A percentile compares a stretch with the other conserved stretches of the same genome.
Conservation (phyloP, 2,797 vertebrate species). For the Notolabrus celidotus region DNA sequence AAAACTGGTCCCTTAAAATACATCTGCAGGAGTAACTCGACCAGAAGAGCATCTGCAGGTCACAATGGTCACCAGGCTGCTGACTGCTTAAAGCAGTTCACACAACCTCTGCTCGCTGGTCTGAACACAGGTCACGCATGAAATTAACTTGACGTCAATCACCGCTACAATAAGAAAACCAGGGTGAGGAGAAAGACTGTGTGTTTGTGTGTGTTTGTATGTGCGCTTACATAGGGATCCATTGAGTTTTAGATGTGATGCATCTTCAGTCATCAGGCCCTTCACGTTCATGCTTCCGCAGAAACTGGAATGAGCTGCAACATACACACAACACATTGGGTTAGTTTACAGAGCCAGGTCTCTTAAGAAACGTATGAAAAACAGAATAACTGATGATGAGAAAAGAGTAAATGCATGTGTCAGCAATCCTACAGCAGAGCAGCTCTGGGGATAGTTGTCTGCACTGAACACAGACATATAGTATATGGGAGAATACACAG, state of each 20-base stretch:
- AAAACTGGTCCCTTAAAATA: constrained; percentile 9
- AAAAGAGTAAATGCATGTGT: constrained; percentile 26
- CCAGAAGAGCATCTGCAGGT: constrained; percentile 36
- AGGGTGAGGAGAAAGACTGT: background rate
- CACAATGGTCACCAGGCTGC: constrained; percentile 44
- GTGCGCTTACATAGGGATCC: constrained; percentile 91
- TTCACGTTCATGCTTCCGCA: constrained; percentile 90
- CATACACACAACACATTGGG: constrained; percentile 56
- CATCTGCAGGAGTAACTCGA: background rate
- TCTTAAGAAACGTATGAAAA: background rate
- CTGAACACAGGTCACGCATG: constrained; percentile 60
- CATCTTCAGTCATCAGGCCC: constrained; percentile 87
- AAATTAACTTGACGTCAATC: constrained; percentile 69
- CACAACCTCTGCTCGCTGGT: constrained; percentile 64
- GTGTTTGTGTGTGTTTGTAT: constrained; percentile 18
- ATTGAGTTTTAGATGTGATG: constrained; percentile 83
- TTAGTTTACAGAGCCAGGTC: constrained; percentile 29
- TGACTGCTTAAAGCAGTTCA: constrained; percentile 57
- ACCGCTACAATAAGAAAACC: constrained; percentile 3
- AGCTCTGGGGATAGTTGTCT: background rate
- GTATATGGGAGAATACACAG: background rate
- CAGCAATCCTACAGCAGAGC: constrained; percentile 29
- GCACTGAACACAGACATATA: constrained; percentile 9
- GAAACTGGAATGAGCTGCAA: constrained; percentile 91
- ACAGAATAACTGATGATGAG: too few relatives aligned